Evolutionary conservation across 2,888 invertebrate species (phyloP), one percentile per base, ranked within the genome.

Genomic region (Nomada lathburiana): DNA sequence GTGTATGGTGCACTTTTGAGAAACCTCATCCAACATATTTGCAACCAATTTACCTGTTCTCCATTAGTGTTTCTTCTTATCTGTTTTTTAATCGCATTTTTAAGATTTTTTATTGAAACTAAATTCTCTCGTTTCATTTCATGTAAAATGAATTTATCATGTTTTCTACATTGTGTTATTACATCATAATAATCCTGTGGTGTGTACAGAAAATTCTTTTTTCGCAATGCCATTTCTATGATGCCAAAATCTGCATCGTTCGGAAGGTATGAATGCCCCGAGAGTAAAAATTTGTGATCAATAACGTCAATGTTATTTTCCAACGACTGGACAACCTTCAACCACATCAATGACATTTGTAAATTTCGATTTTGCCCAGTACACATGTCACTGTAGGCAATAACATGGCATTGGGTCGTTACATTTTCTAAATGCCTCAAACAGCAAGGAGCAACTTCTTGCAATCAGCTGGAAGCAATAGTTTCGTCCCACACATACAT

Each of bases 401-500:
- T 79, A 77, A 76, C 59, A 76, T 76, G 64, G 47, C 84, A 82
- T 83, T 88, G 83, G 70, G 78, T 85, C 67, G 84, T 86, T 71
- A 87, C 71, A 80, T 84, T 82, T 79, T 82, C 59, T 81, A 88
- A 74, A 72, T 89, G 88, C 64, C 82, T 87, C 78, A 86, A 80
- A 71, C 76, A 85, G 73, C 82, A 88, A 81, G 85, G 88, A 69
- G 82, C 82, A 74, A 88, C 73, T 73, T 87, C 86, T 82, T 90
- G 90, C 42, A 89, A 75, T 77, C 90, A 91, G 79, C 90, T 85
- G 59, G 88, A 91, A 69, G 86, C 89, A 76, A 75, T 85, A 44
- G 88, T 89, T 88, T 92, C 91, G 77, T 90, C 86, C 90, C 90
- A 92, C 62, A 80, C 85, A 76, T 91, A 90, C 89, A 90, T 91